phyloP scores from a whole-genome alignment of 1,140 invertebrate species.

The Magallana angulata region DNA sequence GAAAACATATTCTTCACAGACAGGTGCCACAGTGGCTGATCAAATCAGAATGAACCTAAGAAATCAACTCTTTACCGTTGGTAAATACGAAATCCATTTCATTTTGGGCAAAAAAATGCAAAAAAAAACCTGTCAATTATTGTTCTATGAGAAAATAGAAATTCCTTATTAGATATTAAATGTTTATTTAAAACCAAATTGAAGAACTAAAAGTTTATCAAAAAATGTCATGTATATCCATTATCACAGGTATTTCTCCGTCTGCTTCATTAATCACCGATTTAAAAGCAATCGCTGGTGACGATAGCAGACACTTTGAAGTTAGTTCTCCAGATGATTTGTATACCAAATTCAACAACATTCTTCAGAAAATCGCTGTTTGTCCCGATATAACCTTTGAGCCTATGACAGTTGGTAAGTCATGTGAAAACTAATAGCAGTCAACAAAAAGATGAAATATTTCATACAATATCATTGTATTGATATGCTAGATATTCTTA shows the following conservation, averaged over 20 bases:
- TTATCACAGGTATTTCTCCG: neutral
- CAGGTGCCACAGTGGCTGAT: neutral
- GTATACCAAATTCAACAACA: neutral
- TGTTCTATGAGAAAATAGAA: too few relatives aligned
- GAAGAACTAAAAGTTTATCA: too few relatives aligned
- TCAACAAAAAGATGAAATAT: too few relatives aligned
- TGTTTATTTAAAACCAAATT: too few relatives aligned
- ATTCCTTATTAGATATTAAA: too few relatives aligned
- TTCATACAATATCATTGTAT: too few relatives aligned
- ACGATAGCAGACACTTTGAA: neutral
- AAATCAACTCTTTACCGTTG: neutral
- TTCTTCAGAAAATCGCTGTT: slow-evolving; percentile 11
- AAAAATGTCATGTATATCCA: too few relatives aligned
- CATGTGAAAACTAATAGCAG: neutral
- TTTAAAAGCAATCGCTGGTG: neutral
- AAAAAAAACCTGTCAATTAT: too few relatives aligned
- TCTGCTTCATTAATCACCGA: neutral
- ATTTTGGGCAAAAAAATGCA: too few relatives aligned
- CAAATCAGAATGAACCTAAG: neutral
- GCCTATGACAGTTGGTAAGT: neutral
- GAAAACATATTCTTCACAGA: neutral
- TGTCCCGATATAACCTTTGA: neutral
- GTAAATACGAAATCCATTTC: too few relatives aligned
- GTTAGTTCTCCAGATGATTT: neutral
- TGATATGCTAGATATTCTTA: too few relatives aligned